Percentiles rank a stretch among this genome's conserved stretches.
phyloP scores from a whole-genome alignment of 2,113 vertebrate species.

The Circaetus gallicus region DNA sequence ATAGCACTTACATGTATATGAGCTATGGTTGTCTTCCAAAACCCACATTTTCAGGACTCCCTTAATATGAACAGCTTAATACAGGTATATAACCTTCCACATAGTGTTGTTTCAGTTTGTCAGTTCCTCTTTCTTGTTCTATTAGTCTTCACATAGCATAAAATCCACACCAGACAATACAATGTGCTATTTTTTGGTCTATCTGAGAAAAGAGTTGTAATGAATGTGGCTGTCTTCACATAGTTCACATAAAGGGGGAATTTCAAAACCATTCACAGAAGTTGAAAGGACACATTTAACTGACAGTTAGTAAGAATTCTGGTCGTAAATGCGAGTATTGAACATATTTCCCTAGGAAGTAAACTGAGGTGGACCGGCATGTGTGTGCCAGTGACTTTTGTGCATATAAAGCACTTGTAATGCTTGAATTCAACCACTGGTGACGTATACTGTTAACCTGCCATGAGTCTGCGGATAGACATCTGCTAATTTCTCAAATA shows the following conservation, averaged over 20 bases:
- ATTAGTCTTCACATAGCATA: background rate
- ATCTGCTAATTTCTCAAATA: background rate
- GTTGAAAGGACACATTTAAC: background rate
- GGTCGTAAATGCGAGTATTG: background rate
- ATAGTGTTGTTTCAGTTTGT: background rate
- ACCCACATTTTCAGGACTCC: background rate
- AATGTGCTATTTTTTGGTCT: background rate
- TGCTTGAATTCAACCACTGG: background rate
- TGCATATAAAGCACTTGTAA: background rate
- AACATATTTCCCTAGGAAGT: background rate
- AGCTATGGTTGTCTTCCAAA: background rate
- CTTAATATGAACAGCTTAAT: background rate
- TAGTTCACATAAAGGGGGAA: background rate
- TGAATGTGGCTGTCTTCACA: background rate
- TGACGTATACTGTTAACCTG: background rate
- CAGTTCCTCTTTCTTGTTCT: background rate
- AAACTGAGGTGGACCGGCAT: background rate
- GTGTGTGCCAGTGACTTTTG: background rate
- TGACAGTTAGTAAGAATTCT: background rate
- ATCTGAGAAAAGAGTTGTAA: background rate
- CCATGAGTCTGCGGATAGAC: rapidly evolving
- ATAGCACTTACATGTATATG: background rate
- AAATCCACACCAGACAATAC: background rate
- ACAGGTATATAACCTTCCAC: background rate
- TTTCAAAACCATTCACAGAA: background rate